Evolutionary conservation across 1,140 invertebrate genomes (phyloP).

Genomic region (Solenopsis invicta): DNA sequence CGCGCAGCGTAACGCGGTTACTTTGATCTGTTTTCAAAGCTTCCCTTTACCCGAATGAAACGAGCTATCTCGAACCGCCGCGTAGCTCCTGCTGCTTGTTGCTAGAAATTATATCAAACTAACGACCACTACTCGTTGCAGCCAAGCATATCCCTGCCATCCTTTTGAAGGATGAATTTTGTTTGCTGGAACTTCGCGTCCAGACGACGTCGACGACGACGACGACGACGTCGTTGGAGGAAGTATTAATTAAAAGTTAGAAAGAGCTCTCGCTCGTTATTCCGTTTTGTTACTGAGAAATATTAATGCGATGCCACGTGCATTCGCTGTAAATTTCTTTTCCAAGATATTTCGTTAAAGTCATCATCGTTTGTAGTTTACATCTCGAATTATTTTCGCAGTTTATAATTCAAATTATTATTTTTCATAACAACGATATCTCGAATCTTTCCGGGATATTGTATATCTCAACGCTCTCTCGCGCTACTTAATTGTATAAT

Average conservation of each 20-base stretch:
- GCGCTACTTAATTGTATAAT: constrained; percentile 3
- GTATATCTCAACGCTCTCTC: background rate
- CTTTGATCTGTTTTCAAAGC: constrained; percentile 65
- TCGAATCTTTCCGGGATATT: background rate
- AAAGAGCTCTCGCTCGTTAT: constrained; percentile 46
- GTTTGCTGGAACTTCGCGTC: constrained; percentile 33
- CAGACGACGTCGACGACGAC: constrained; percentile 14
- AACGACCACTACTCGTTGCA: constrained; percentile 42
- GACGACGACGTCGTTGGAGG: background rate
- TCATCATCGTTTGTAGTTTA: constrained; percentile 26
- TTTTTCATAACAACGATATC: background rate
- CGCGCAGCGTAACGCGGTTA: constrained; percentile 47
- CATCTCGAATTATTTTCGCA: constrained; percentile 1
- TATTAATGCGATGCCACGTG: constrained; percentile 47
- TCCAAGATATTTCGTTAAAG: constrained; percentile 7
- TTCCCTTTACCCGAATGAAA: constrained; percentile 36
- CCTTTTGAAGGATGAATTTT: constrained; percentile 60
- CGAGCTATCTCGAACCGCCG: constrained; percentile 12
- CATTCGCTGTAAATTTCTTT: constrained; percentile 23
- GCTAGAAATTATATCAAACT: constrained; percentile 59
- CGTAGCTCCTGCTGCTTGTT: constrained; percentile 6
- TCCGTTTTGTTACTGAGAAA: constrained; percentile 46
- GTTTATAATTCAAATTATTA: background rate
- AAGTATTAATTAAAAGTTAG: constrained; percentile 62
- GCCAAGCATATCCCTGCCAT: constrained; percentile 41